These are phyloP conservation scores for Propithecus perrieri DNA, from an alignment of 2,797 vertebrate genomes.

Conservation along the genomic window DNA sequence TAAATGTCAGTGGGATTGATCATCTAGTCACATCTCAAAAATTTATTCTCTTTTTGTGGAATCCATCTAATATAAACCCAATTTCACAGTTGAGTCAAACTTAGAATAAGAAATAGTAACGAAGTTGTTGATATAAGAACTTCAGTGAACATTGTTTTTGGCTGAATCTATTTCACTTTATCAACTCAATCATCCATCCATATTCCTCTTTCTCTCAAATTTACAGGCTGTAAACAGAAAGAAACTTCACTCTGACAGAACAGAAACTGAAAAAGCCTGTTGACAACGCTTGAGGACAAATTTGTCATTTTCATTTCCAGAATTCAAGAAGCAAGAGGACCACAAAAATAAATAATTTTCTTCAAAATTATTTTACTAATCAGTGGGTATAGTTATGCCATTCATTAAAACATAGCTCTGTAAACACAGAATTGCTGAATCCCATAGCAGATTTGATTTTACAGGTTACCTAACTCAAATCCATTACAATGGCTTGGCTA, in stretches of 20 bases:
- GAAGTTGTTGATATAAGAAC: neutral
- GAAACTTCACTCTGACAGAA: neutral
- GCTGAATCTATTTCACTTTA: neutral
- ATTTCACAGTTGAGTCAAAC: constrained; percentile 47
- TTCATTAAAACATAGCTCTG: neutral
- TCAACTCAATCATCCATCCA: neutral
- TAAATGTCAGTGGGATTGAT: neutral
- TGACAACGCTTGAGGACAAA: neutral
- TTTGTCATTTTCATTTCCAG: neutral
- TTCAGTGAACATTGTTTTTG: neutral
- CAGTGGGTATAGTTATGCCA: neutral
- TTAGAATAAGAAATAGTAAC: neutral
- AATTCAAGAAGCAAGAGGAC: neutral
- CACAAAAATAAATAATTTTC: neutral
- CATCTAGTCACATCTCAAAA: neutral
- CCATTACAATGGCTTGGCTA: neutral
- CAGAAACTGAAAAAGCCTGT: neutral
- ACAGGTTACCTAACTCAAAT: neutral
- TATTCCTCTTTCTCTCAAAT: neutral
- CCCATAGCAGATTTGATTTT: neutral
- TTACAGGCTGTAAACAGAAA: neutral
- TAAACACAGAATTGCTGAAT: neutral
- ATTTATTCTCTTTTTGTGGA: neutral
- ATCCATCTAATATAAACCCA: constrained; percentile 4
- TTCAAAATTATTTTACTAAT: neutral